A percentile compares a stretch with the other conserved stretches of the same genome.
phyloP scores from a whole-genome alignment of 1,140 invertebrate species.

The Lasaia peninsularis region DNA sequence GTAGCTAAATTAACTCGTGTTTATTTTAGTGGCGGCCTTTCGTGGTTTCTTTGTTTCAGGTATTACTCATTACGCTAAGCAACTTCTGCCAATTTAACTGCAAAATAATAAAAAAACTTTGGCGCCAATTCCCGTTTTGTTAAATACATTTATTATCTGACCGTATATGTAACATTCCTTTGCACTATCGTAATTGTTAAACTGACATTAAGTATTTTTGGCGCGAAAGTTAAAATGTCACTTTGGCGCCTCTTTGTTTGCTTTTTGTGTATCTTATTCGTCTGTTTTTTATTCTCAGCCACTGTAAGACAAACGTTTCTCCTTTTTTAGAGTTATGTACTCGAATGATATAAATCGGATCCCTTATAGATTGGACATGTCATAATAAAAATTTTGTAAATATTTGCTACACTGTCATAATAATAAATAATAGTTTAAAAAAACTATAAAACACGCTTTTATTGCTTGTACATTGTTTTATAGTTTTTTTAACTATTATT shows the following conservation, averaged over 20 bases:
- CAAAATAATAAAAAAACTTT: constrained; percentile 46
- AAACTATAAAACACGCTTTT: no score
- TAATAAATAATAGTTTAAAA: no score
- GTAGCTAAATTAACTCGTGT: constrained; percentile 27
- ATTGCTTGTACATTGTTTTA: no score
- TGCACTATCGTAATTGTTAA: constrained; percentile 14
- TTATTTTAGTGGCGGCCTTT: constrained; percentile 40
- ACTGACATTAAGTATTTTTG: constrained; percentile 8
- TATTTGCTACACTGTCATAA: no score
- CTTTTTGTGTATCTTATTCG: no score
- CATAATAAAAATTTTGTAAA: no score
- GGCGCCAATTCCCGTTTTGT: constrained; percentile 43
- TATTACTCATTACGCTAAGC: constrained; percentile 63
- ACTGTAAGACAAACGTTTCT: no score
- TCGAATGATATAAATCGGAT: no score
- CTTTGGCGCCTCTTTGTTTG: not conserved
- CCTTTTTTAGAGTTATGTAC: no score
- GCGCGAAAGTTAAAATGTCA: not conserved
- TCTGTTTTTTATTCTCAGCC: no score
- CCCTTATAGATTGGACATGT: no score
- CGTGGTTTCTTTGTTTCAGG: constrained; percentile 43
- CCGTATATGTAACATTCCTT: constrained; percentile 16
- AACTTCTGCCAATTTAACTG: constrained; percentile 45
- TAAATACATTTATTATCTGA: constrained; percentile 18
- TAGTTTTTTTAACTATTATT: no score